Conservation (phyloP, 1,140 invertebrate genomes). For the Telenomus remus region DNA sequence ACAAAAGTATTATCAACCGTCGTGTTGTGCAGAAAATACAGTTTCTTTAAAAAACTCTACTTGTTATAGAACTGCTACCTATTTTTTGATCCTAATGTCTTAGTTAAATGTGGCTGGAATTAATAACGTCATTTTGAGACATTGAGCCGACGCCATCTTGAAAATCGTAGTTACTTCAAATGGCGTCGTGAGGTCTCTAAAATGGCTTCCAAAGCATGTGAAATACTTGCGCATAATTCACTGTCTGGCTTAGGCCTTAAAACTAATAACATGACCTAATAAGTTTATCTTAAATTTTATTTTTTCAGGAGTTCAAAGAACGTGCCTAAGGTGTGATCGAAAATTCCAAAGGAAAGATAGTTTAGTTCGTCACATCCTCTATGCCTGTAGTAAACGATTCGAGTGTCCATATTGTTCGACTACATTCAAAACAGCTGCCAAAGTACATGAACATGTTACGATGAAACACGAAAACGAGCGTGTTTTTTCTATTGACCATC, state of each 20-base stretch:
- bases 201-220: too few relatives aligned
- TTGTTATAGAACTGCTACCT: constrained; percentile 1
- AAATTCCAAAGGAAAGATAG: constrained; percentile 26
- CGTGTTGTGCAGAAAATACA: constrained; percentile 45
- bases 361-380: constrained; percentile 23
- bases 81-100: not conserved
- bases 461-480: constrained; percentile 48
- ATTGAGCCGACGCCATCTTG: too few relatives aligned
- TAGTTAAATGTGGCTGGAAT: too few relatives aligned
- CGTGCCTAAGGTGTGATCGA: constrained; percentile 6
- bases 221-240: too few relatives aligned
- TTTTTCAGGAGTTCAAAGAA: not conserved
- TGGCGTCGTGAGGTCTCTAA: too few relatives aligned
- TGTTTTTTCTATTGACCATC: constrained; percentile 53
- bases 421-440: constrained; percentile 68
- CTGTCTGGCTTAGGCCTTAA: too few relatives aligned
- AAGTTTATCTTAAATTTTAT: too few relatives aligned
- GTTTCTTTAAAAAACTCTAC: constrained; percentile 28
- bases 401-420: constrained; percentile 82
- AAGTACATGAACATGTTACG: constrained; percentile 64
- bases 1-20: constrained; percentile 49
- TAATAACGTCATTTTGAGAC: not conserved
- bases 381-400: constrained; percentile 86
- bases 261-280: too few relatives aligned
- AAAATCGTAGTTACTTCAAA: too few relatives aligned